A percentile compares a stretch with the other conserved stretches of the same genome.
Conservation (phyloP, 2,888 invertebrate species). For the Lumbricus terrestris region DNA sequence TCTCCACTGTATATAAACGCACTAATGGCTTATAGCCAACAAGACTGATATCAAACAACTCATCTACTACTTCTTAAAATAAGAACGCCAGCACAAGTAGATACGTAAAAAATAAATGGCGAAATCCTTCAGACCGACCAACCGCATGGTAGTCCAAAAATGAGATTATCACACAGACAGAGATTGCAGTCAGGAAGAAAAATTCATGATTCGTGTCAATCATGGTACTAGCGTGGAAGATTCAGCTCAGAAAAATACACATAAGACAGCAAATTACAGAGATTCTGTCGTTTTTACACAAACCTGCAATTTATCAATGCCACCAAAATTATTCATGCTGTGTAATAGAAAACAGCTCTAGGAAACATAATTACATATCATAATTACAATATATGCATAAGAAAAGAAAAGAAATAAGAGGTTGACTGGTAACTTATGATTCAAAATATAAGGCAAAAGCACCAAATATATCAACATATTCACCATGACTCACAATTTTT, state of each 20-base stretch:
- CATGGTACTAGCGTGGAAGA: not conserved
- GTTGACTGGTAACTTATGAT: not conserved
- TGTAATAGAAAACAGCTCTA: not conserved
- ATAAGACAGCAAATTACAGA: not conserved
- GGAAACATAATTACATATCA: not conserved
- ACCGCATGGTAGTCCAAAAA: not conserved
- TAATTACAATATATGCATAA: not conserved
- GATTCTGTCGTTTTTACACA: not conserved
- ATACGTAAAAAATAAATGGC: not conserved
- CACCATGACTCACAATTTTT: not conserved
- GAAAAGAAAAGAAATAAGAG: not conserved
- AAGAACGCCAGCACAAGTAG: not conserved
- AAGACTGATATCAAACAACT: not conserved
- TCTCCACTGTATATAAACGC: too few species aligned
- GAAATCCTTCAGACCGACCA: not conserved
- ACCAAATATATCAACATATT: not conserved
- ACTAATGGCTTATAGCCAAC: not conserved
- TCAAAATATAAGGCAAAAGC: too few species aligned
- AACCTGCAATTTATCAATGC: not conserved
- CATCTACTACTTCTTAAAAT: not conserved
- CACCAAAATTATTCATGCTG: not conserved
- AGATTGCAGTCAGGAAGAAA: not conserved
- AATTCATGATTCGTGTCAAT: not conserved
- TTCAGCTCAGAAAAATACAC: not conserved
- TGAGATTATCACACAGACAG: not conserved